These are phyloP conservation scores for Stegophylla sp. DNA, from an alignment of 2,888 invertebrate species.

Conservation along the genomic window DNA sequence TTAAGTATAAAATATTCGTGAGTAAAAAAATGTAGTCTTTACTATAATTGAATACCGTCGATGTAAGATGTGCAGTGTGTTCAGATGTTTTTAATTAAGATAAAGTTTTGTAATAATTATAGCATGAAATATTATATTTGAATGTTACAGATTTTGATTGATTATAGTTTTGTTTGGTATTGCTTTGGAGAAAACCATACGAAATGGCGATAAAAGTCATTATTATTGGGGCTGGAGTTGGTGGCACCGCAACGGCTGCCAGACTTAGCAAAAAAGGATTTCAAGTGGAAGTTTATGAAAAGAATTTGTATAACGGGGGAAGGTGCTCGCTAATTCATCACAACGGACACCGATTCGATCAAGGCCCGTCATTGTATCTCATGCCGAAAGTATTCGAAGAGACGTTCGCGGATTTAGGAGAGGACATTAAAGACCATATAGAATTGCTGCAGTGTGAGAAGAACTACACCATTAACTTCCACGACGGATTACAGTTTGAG, in stretches of 20 bases:
- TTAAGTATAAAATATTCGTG: no score
- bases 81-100: no score
- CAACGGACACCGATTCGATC: slow-evolving; percentile 38
- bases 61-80: no score
- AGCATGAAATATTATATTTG: no score
- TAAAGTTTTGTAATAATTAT: no score
- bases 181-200: no score
- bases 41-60: no score
- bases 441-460: slow-evolving; percentile 12
- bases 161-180: no score
- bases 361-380: slow-evolving; percentile 30
- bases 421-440: slow-evolving; percentile 12
- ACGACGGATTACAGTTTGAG: slow-evolving; percentile 14
- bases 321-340: slow-evolving; percentile 37
- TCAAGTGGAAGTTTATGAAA: slow-evolving; percentile 39
- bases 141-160: no score
- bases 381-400: slow-evolving; percentile 41
- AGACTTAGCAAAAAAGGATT: slow-evolving; percentile 43
- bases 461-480: slow-evolving; percentile 16
- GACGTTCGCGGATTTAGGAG: slow-evolving; percentile 32
- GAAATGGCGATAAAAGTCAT: slow-evolving; percentile 36
- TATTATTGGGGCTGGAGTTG: slow-evolving; percentile 35
- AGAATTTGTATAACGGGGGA: slow-evolving; percentile 33
- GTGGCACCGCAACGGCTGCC: slow-evolving; percentile 30
- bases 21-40: no score